Base-by-base conservation (phyloP, 30 jellyfish, hydroid and myxozoan genomes). In the Haliclystus octoradiatus region DNA sequence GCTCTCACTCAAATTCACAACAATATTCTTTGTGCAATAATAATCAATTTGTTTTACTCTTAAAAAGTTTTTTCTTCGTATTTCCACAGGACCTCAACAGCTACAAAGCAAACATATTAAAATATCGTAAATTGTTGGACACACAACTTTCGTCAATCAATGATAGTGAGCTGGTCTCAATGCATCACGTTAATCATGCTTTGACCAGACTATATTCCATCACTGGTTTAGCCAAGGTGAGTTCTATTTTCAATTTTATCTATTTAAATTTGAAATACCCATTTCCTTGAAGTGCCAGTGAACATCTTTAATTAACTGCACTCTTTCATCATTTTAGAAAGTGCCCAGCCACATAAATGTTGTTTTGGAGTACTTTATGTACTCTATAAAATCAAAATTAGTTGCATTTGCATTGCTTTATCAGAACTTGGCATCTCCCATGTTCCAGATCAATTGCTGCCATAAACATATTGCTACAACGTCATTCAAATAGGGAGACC, bases 181-280 rank as follows among this genome's bases (percentile, higher is more conserved):
- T 34, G 71, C 28, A 46, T 34, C 75, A 77, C 35, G 80, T 77
- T 1, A 28, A 68, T 30, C 2, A 28, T 1, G 79, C 80, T 5
- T 0, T 79, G 30, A 62, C 53, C 31, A 66, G 52, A 24, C 66
- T 79, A 26, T 70, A 50, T 31, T 70, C 35, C 27, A 50, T 63
- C n/a, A 79, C 93, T 9, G 93, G 84, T 40, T 65, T 79, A 2
- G 93, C 93, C 0, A 79, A 79, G 79, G 93, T 79, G 52, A 65
- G 67, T 9, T 5, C 24, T 53, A 12, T 30, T 34, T 28, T 65
- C 31, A 32, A 32, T 47, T 47, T 13, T 7, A 12, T 13, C 5
- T 13, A 53, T 53, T 65, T 34, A 24, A 65, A 65, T 24, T 60
- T 29, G 34, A 65, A 15, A 33, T 60, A 65, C 33, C 60, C 60